Conservation (phyloP, 2,113 vertebrate species). For the Pygoscelis antarcticus region DNA sequence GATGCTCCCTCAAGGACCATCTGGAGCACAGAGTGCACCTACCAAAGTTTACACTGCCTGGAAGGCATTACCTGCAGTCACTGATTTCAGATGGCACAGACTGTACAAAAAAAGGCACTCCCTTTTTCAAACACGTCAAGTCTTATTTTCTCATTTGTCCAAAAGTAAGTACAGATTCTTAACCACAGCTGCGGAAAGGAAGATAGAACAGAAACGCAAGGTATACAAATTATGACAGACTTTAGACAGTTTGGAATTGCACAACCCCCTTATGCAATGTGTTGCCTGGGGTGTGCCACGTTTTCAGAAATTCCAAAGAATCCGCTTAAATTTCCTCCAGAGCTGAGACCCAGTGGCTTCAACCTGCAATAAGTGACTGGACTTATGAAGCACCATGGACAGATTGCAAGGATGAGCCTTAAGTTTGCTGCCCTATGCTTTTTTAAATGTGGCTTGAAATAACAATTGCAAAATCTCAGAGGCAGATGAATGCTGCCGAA, state of each 20-base stretch:
- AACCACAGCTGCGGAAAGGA: neutral
- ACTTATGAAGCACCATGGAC: neutral
- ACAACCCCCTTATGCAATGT: conserved; percentile 21
- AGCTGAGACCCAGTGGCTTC: neutral
- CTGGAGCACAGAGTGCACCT: neutral
- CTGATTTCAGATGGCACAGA: neutral
- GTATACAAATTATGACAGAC: neutral
- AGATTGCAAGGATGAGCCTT: neutral
- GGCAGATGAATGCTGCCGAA: neutral
- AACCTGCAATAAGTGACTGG: neutral
- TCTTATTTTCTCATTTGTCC: neutral
- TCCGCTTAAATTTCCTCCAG: neutral
- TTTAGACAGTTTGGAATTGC: neutral
- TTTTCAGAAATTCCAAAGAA: conserved; percentile 28
- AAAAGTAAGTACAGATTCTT: neutral
- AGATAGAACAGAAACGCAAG: neutral
- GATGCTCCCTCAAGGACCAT: neutral
- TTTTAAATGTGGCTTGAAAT: neutral
- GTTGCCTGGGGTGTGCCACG: neutral
- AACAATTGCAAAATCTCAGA: neutral
- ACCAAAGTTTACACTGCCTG: neutral
- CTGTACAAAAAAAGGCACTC: neutral
- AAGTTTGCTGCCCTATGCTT: neutral
- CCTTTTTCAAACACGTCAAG: neutral
- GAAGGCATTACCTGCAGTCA: neutral